These are phyloP conservation scores for Aspiorhynchus laticeps DNA, from an alignment of 2,113 vertebrate genomes.

Conservation along the genomic window DNA sequence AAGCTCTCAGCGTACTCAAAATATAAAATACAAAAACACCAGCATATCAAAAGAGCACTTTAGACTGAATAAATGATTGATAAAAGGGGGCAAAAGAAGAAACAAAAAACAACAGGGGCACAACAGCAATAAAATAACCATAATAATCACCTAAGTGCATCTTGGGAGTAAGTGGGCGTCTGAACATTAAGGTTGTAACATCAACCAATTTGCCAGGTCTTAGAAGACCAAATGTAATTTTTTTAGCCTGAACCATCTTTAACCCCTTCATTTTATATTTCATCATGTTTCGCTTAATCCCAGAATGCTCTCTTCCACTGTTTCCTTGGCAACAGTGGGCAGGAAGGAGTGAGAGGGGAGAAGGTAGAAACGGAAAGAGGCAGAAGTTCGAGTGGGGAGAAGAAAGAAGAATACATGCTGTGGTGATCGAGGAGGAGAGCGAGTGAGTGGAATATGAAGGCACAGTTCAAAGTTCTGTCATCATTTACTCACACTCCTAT, in stretches of 20 bases:
- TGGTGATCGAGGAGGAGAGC: constrained; percentile 1
- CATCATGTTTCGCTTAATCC: constrained; percentile 53
- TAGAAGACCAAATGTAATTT: constrained; percentile 9
- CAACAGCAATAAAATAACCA: background rate
- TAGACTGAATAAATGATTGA: constrained; percentile 25
- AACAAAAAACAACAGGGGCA: background rate
- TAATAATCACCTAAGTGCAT: constrained; percentile 43
- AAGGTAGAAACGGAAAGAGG: constrained; percentile 38
- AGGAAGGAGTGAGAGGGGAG: constrained; percentile 31
- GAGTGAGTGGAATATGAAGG: background rate
- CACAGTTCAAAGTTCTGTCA: background rate
- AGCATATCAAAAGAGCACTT: background rate
- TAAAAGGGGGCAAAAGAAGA: constrained; percentile 4
- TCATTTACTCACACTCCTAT: background rate
- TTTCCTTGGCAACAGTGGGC: constrained; percentile 59
- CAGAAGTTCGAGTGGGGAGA: background rate
- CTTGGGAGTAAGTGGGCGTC: constrained; percentile 51
- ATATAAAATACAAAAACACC: constrained; percentile 19
- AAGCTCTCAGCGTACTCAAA: constrained; percentile 40
- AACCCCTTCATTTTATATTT: constrained; percentile 8
- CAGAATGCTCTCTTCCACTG: constrained; percentile 65
- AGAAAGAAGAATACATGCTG: constrained; percentile 10
- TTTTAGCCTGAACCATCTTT: constrained; percentile 6
- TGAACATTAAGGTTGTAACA: constrained; percentile 15
- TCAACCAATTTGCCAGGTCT: background rate